phyloP scores from a whole-genome alignment of 2,113 vertebrate species.

The Campylomormyrus numenius region DNA sequence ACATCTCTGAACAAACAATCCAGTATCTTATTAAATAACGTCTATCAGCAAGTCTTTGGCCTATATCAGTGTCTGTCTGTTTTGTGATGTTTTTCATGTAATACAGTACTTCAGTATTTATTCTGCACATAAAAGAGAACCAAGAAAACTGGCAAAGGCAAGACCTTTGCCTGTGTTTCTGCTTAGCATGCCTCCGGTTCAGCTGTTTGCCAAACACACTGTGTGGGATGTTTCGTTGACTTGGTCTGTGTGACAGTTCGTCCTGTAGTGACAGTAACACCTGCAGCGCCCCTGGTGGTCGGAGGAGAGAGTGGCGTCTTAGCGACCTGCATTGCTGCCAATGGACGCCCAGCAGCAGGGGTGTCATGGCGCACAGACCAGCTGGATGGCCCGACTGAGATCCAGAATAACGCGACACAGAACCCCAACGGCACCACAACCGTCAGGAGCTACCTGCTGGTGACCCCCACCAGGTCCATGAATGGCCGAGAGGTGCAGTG shows the following conservation, averaged over 20 bases:
- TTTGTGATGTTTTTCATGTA: neutral
- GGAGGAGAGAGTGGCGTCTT: conserved; percentile 24
- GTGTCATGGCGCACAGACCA: conserved; percentile 31
- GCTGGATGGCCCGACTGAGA: neutral
- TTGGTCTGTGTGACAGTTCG: conserved; percentile 28
- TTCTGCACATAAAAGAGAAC: too few relatives aligned
- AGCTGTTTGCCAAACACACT: neutral
- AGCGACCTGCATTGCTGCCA: conserved; percentile 38
- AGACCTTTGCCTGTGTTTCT: too few relatives aligned
- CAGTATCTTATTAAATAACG: too few relatives aligned
- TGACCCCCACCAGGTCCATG: too few relatives aligned
- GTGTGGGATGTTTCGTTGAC: neutral
- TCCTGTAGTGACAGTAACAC: conserved; percentile 15
- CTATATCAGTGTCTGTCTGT: too few relatives aligned
- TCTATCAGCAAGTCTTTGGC: too few relatives aligned
- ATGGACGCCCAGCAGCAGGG: conserved; percentile 34
- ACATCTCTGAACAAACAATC: too few relatives aligned
- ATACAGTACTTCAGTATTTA: neutral
- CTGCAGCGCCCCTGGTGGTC: neutral
- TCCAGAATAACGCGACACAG: neutral
- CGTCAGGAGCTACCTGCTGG: conserved; percentile 21
- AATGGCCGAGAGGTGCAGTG: too few relatives aligned
- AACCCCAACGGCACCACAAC: conserved; percentile 34
- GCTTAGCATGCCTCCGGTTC: too few relatives aligned
- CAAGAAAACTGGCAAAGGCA: too few relatives aligned